Percentiles rank a stretch among this genome's conserved stretches.
Conservation (phyloP, 2,888 invertebrate genomes). For the Aporophyla nigra region DNA sequence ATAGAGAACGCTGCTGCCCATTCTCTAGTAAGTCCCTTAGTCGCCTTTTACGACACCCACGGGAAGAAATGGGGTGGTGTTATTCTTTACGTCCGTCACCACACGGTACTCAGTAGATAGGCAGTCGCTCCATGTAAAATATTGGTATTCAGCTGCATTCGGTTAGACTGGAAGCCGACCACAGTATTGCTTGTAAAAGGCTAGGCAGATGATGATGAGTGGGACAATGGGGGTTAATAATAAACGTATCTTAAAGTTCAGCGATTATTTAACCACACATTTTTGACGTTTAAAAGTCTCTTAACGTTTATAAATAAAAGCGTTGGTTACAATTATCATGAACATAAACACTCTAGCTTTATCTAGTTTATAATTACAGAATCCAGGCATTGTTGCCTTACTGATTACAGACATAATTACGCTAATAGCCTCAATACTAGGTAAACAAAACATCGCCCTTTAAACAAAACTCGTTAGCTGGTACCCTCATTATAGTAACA, state of each 20-base stretch:
- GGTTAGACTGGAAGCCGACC: too few species aligned
- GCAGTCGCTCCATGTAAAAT: too few species aligned
- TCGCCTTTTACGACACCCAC: too few species aligned
- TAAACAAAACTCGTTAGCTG: slow-evolving; percentile 48
- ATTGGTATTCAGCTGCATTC: too few species aligned
- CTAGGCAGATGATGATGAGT: neutral
- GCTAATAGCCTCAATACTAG: slow-evolving; percentile 36
- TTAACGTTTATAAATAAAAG: neutral
- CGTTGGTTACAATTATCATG: neutral
- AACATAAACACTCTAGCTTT: neutral
- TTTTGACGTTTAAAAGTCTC: neutral
- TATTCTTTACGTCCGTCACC: too few species aligned
- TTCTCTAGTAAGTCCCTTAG: too few species aligned
- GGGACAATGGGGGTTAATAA: neutral
- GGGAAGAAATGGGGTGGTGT: too few species aligned
- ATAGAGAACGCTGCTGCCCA: too few species aligned
- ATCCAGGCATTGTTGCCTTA: neutral
- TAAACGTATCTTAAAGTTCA: neutral
- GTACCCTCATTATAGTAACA: slow-evolving; percentile 48
- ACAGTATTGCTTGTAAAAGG: too few species aligned
- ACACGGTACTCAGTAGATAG: too few species aligned
- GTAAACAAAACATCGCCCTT: slow-evolving; percentile 34
- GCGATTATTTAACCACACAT: too few species aligned
- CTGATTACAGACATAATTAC: slow-evolving; percentile 27
- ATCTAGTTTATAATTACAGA: neutral